Evolutionary conservation across 1,140 invertebrate genomes (phyloP), one percentile per base, ranked within the genome.

Genomic region (Formica selysi): DNA sequence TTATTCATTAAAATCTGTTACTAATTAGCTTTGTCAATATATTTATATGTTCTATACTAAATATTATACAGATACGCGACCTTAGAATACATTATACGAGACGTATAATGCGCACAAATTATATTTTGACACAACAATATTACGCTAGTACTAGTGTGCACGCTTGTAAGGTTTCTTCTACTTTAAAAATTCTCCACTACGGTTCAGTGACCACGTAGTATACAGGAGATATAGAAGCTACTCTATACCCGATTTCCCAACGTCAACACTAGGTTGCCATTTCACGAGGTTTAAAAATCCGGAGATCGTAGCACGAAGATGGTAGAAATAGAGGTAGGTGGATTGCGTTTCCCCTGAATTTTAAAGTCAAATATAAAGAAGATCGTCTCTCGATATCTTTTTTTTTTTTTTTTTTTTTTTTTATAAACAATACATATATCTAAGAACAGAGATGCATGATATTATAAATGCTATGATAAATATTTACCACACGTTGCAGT

Each of bases 171-270:
- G 79, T 74, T 83, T 83, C 79, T 73, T 83, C 79, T 36, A 61
- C 79, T 83, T 83, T 74, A 83, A 73, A 83, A 83, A 83, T 83
- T 83, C 68, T 61, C 68, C 57, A 57, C 79, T 32, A 74, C 79
- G 68, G 79, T 83, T 83, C 79, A 83, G 54, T 83, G 79, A 83
- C 79, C 79, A 83, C 68, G 68, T 74, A 83, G 54, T 48, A 38
- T 36, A 61, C 57, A 38, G 26, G 67, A 83, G 68, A 83, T 83
- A 74, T 83, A 83, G 67, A 83, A 74, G 79, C 68, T 74, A 74
- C 67, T 81, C 67, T 81, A 81, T 81, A 81, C 68, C 38, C 79
- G 79, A 73, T 83, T 83, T 54, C 57, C 68, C 79, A 61, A 74
- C 68, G 51, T 74, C 79, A 74, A 83, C 79, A 83, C 68, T 73